These are phyloP conservation scores for Crax fasciolata DNA, from an alignment of 2,797 vertebrate species.

Conservation along the genomic window DNA sequence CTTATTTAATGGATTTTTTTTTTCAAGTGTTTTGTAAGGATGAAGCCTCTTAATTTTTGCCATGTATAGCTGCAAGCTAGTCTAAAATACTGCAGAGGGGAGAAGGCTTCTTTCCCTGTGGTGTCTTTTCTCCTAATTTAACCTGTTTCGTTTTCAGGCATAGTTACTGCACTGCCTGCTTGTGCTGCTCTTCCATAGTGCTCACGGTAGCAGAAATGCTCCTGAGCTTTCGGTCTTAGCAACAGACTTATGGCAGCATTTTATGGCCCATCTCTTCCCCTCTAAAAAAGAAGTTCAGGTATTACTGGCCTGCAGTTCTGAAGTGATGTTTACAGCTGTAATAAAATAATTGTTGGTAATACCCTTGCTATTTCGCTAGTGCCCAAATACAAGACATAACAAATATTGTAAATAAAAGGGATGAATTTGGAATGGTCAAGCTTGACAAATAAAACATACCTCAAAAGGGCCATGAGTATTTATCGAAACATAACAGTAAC, in stretches of 20 bases:
- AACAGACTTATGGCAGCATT: background rate
- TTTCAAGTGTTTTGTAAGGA: background rate
- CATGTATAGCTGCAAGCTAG: background rate
- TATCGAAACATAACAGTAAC: background rate
- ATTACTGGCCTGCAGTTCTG: background rate
- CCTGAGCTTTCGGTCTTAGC: background rate
- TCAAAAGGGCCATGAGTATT: background rate
- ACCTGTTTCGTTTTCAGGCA: background rate
- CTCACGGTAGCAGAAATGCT: background rate
- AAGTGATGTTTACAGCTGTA: background rate
- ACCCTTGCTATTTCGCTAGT: background rate
- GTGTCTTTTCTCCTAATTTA: background rate
- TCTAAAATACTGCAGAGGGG: background rate
- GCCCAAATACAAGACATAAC: background rate
- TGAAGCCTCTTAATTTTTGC: background rate
- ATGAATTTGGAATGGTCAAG: background rate
- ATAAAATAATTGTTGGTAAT: conserved; percentile 15
- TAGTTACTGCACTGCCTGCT: background rate
- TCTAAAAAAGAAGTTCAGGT: background rate
- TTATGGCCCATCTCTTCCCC: background rate
- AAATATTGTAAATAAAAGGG: conserved; percentile 20
- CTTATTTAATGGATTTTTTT: background rate
- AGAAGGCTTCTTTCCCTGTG: background rate
- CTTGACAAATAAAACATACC: conserved; percentile 19
- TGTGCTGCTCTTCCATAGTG: background rate